Evolutionary conservation across 2,888 invertebrate genomes (phyloP).

Genomic region (Agonopterix subpropinquella): DNA sequence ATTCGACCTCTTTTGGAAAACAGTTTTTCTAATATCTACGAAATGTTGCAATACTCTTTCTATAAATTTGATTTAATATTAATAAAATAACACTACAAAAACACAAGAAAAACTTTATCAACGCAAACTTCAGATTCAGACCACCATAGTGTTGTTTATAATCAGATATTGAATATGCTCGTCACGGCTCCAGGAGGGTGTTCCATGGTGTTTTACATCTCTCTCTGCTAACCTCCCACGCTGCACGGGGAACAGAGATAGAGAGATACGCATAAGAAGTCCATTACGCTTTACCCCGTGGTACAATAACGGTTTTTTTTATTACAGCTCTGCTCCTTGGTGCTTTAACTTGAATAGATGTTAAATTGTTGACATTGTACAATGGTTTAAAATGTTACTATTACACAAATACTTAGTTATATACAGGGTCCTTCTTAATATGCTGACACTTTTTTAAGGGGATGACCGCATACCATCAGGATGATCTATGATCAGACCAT

Average conservation of each 20-base stretch:
- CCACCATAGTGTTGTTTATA: constrained; percentile 5
- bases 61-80: no score
- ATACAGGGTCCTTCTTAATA: no score
- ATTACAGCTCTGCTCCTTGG: background rate
- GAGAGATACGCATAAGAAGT: background rate
- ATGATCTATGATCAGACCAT: no score
- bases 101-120: no score
- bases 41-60: no score
- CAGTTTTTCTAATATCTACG: no score
- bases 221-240: constrained; percentile 1
- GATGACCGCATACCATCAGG: no score
- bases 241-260: background rate
- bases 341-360: background rate
- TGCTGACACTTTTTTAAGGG: no score
- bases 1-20: no score
- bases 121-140: background rate
- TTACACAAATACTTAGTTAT: no score
- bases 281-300: constrained; percentile 1
- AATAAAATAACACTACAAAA: no score
- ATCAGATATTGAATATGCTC: constrained; percentile 10
- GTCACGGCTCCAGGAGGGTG: constrained; percentile 9
- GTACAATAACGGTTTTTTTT: constrained; percentile 4
- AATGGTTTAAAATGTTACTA: no score
- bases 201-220: constrained; percentile 7
- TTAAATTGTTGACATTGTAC: background rate